Percentiles rank a stretch among this genome's conserved stretches.
Conservation (phyloP, 2,797 vertebrate genomes). For the Streptopelia turtur region DNA sequence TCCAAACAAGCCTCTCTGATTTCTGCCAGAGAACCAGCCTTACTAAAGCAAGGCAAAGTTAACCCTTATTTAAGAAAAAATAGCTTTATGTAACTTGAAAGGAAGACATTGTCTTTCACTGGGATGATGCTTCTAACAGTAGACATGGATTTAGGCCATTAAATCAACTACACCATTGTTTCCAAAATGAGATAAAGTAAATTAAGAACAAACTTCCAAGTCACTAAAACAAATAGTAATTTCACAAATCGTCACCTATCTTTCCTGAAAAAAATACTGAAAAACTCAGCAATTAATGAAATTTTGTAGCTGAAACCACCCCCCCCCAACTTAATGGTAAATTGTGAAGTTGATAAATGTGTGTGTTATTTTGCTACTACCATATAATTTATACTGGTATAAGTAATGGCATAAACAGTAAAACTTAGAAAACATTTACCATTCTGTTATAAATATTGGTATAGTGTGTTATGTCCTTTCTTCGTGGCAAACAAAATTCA, state of each 20-base stretch:
- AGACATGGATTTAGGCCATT: neutral
- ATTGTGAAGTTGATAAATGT: neutral
- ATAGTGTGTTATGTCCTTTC: neutral
- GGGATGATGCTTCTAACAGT: neutral
- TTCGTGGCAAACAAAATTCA: neutral
- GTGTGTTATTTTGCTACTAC: neutral
- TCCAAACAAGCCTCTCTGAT: constrained; percentile 48
- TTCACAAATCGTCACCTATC: neutral
- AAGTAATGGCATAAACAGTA: neutral
- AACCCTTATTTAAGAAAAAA: constrained; percentile 25
- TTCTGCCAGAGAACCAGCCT: constrained; percentile 30
- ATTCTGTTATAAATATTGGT: neutral
- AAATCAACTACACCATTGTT: neutral
- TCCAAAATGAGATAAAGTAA: neutral
- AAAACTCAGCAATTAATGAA: neutral
- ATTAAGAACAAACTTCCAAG: neutral
- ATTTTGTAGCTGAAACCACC: neutral
- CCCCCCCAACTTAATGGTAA: neutral
- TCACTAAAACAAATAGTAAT: neutral
- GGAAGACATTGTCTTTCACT: neutral
- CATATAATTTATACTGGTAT: neutral
- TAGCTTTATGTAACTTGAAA: neutral
- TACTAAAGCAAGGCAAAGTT: neutral
- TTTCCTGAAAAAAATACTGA: neutral
- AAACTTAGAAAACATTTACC: neutral